Conservation (phyloP, 2,113 vertebrate species). For the Ceyx cyanopectus region DNA sequence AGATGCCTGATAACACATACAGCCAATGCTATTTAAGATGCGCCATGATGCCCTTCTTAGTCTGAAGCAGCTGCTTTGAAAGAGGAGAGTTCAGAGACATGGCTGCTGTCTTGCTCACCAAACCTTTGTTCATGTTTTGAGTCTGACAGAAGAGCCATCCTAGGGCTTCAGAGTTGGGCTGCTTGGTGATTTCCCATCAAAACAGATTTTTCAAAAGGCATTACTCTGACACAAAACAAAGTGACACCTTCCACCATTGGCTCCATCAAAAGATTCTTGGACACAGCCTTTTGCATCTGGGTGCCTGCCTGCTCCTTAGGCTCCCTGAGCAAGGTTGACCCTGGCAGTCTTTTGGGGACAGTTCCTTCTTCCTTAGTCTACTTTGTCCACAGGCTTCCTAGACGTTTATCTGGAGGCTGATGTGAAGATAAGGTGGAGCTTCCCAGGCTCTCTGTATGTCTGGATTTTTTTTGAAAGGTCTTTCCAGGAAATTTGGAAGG, state of each 20-base stretch:
- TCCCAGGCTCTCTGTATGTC: not conserved
- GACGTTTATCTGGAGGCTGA: not conserved
- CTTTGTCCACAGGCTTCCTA: not conserved
- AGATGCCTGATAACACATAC: not conserved
- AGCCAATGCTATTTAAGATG: not conserved
- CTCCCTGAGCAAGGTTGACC: not conserved
- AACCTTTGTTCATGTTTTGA: not conserved
- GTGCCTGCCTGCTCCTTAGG: not conserved
- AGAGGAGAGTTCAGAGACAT: not conserved
- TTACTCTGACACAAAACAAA: not conserved
- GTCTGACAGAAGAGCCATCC: not conserved
- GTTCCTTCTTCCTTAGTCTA: not conserved
- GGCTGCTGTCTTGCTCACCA: not conserved
- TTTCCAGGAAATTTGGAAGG: not conserved
- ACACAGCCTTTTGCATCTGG: fast-evolving
- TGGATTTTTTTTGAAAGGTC: not conserved
- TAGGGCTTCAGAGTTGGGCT: not conserved
- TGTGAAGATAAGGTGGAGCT: not conserved
- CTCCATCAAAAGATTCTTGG: not conserved
- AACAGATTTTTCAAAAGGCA: not conserved
- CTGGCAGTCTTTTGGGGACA: not conserved
- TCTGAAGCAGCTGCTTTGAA: not conserved
- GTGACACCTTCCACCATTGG: not conserved
- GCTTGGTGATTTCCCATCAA: not conserved
- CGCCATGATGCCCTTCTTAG: not conserved